Evolutionary conservation across 64 coral and sea anemone genomes (phyloP).

Genomic region (Platygyra sinensis): DNA sequence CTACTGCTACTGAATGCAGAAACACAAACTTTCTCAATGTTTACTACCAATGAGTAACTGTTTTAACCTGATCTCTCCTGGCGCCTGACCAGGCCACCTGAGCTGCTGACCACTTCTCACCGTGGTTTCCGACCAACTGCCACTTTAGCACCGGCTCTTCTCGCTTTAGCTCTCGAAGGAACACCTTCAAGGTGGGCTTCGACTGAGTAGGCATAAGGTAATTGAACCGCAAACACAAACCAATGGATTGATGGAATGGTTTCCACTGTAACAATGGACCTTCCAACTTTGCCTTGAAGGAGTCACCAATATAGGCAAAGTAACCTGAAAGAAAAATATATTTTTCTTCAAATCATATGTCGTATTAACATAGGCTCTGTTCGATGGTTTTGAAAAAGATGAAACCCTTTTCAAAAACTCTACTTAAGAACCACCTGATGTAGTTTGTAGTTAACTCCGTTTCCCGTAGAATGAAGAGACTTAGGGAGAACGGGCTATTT

Average conservation of each 20-base stretch:
- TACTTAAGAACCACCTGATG: no score
- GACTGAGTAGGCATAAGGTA: constrained; percentile 6
- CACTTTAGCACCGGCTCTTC: background rate
- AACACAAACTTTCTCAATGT: no score
- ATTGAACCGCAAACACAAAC: constrained; percentile 4
- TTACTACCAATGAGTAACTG: background rate
- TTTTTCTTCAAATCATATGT: no score
- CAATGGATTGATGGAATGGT: constrained; percentile 9
- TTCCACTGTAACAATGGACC: constrained; percentile 21
- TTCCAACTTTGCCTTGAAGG: background rate
- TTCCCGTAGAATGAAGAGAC: no score
- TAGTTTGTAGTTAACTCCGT: no score
- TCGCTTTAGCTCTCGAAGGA: background rate
- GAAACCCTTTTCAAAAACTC: no score
- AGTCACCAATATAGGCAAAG: background rate
- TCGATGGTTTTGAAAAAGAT: no score
- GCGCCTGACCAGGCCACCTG: background rate
- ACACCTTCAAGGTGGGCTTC: background rate
- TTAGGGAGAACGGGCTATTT: no score
- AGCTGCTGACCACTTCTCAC: constrained; percentile 1
- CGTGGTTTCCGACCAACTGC: constrained; percentile 13
- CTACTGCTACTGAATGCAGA: no score
- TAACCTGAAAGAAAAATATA: background rate
- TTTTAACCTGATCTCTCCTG: background rate
- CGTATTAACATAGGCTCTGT: no score